These are phyloP conservation scores for Trichechus manatus DNA, from an alignment of 2,113 vertebrate species.

Conservation along the genomic window DNA sequence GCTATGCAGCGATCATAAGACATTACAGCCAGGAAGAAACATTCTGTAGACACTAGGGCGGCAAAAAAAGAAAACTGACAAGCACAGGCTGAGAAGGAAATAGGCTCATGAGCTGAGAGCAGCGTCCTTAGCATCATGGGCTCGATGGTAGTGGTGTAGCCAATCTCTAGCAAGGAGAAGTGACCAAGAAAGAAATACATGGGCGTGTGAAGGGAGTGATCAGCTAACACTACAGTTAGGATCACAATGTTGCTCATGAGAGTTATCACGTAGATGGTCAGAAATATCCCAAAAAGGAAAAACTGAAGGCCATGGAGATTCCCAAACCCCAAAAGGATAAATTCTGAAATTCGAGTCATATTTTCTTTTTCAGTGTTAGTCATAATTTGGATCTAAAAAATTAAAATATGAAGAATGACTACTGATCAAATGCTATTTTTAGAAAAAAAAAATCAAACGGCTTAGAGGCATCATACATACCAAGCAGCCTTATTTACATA, in stretches of 20 bases:
- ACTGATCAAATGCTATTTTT: slow-evolving; percentile 57
- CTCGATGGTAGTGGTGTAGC: slow-evolving; percentile 58
- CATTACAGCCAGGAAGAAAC: slow-evolving; percentile 65
- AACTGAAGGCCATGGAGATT: slow-evolving; percentile 57
- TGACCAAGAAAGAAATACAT: slow-evolving; percentile 75
- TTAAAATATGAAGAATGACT: slow-evolving; percentile 13
- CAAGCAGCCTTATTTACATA: background rate
- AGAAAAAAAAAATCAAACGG: slow-evolving; percentile 43
- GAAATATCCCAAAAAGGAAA: slow-evolving; percentile 68
- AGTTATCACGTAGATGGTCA: slow-evolving; percentile 46
- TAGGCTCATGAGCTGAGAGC: slow-evolving; percentile 31
- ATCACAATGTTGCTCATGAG: slow-evolving; percentile 67
- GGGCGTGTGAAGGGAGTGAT: slow-evolving; percentile 4
- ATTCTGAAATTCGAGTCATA: slow-evolving; percentile 68
- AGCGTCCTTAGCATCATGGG: slow-evolving; percentile 55
- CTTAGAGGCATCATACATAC: slow-evolving; percentile 17
- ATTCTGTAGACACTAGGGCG: slow-evolving; percentile 52
- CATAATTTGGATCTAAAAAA: slow-evolving; percentile 62
- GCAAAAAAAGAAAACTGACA: slow-evolving; percentile 73
- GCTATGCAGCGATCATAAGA: slow-evolving; percentile 63
- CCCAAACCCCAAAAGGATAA: slow-evolving; percentile 70
- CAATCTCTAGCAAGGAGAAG: slow-evolving; percentile 71
- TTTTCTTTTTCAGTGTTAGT: slow-evolving; percentile 60
- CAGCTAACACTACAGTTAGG: slow-evolving; percentile 51
- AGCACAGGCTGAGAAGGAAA: slow-evolving; percentile 66